Conservation (phyloP, 2,113 vertebrate species). For the Mixornis gularis region DNA sequence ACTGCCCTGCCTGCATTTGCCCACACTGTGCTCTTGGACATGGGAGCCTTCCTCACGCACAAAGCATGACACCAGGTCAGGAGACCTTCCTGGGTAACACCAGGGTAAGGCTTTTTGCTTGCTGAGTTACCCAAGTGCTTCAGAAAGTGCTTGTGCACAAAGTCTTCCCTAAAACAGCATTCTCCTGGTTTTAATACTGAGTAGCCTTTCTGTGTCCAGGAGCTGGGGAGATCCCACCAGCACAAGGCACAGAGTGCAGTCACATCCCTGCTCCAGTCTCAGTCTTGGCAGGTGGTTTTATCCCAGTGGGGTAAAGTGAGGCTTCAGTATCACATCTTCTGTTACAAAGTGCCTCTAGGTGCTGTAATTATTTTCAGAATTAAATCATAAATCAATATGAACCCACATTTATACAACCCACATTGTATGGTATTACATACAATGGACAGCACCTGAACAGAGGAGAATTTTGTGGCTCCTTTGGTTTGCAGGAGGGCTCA, state of each 20-base stretch:
- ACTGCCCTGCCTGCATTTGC: neutral
- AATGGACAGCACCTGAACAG: neutral
- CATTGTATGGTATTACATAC: neutral
- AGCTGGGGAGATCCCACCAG: neutral
- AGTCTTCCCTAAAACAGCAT: neutral
- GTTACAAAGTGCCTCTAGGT: neutral
- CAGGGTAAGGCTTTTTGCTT: neutral
- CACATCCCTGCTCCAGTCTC: fast-evolving
- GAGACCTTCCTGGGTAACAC: neutral
- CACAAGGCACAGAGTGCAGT: fast-evolving
- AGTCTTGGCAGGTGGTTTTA: neutral
- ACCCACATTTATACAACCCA: neutral
- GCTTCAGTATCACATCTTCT: neutral
- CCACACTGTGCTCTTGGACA: fast-evolving
- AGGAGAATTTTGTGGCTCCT: neutral
- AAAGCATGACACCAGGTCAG: fast-evolving
- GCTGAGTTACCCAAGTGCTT: neutral
- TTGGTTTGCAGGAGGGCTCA: neutral
- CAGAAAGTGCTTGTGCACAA: neutral
- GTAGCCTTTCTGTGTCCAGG: neutral
- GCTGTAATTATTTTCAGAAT: neutral
- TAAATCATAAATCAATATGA: neutral
- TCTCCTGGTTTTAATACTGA: neutral
- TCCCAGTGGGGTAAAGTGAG: neutral
- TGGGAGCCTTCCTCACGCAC: fast-evolving